Percentiles rank a stretch among this genome's conserved stretches.
These are phyloP conservation scores for Troides oblongomaculatus DNA, from an alignment of 2,888 invertebrate genomes.

Conservation along the genomic window DNA sequence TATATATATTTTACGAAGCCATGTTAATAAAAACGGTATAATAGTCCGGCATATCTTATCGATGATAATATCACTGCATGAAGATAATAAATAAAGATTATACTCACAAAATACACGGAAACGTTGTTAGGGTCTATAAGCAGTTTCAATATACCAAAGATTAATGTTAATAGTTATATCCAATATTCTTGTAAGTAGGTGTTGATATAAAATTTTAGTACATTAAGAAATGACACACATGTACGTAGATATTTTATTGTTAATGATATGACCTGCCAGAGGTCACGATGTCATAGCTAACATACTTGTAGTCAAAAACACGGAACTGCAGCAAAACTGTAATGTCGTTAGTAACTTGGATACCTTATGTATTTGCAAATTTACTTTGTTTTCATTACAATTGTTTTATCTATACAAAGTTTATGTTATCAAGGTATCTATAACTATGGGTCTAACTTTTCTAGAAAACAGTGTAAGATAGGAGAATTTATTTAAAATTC, in stretches of 20 bases:
- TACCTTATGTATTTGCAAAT: too few species aligned
- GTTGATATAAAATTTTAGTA: background rate
- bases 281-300: background rate
- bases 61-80: conserved; percentile 11
- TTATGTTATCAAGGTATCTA: too few species aligned
- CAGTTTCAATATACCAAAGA: background rate
- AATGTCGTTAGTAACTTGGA: too few species aligned
- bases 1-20: background rate
- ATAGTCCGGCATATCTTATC: conserved; percentile 3
- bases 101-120: conserved; percentile 13
- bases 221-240: background rate
- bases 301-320: background rate
- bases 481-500: too few species aligned
- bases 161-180: conserved; percentile 1
- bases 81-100: conserved; percentile 15
- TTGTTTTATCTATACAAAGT: too few species aligned
- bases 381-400: too few species aligned
- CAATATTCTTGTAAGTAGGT: background rate
- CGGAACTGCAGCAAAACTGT: too few species aligned
- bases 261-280: background rate
- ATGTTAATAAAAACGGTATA: conserved; percentile 5
- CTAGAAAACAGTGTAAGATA: too few species aligned
- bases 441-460: too few species aligned
- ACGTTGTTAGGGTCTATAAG: conserved; percentile 10
- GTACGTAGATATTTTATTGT: background rate